Conservation (phyloP, 1,140 invertebrate genomes). For the Ladona fulva region DNA sequence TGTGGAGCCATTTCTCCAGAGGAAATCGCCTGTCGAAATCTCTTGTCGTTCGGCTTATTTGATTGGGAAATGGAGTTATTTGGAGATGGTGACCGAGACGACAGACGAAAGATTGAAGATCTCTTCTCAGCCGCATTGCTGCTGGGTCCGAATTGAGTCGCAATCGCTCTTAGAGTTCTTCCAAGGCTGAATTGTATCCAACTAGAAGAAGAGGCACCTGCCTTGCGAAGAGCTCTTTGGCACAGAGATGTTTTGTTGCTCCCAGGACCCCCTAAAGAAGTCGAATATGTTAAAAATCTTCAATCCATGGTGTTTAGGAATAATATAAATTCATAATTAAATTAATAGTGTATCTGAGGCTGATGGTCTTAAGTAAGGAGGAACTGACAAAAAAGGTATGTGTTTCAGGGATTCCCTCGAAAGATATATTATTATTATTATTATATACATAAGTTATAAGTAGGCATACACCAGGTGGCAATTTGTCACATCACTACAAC, state of each 20-base stretch:
- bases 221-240: constrained; percentile 50
- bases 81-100: background rate
- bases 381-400: too few relatives aligned
- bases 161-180: constrained; percentile 53
- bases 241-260: constrained; percentile 67
- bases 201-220: constrained; percentile 39
- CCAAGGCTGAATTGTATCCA: constrained; percentile 71
- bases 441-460: too few relatives aligned
- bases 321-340: too few relatives aligned
- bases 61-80: background rate
- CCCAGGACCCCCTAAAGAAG: constrained; percentile 56
- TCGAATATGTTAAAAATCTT: too few relatives aligned
- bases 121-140: constrained; percentile 45
- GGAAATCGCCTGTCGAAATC: constrained; percentile 56
- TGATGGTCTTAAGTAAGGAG: too few relatives aligned
- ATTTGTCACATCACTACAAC: too few relatives aligned
- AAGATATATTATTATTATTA: too few relatives aligned
- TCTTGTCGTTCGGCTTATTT: constrained; percentile 23
- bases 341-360: too few relatives aligned
- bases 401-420: too few relatives aligned
- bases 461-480: too few relatives aligned
- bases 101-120: constrained; percentile 18
- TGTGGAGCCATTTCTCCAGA: constrained; percentile 74
- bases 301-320: too few relatives aligned
- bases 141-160: constrained; percentile 41